Percentiles rank a stretch among this genome's conserved stretches.
Evolutionary conservation across 2,113 vertebrate genomes (phyloP).

Genomic region (Cyphomyrus plagiostoma): DNA sequence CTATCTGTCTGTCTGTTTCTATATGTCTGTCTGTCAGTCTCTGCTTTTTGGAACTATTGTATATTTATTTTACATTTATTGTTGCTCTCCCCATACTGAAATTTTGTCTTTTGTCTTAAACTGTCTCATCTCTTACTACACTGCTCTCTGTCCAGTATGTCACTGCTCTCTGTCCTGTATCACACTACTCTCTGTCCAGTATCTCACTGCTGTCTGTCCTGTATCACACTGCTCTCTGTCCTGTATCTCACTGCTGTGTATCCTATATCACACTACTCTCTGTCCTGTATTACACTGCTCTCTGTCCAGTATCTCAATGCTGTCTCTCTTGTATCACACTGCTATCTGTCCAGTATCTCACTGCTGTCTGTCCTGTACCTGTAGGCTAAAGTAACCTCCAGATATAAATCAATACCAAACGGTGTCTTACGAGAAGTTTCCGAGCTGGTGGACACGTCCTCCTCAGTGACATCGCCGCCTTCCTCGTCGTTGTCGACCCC

Average conservation of each 20-base stretch:
- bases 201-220: not conserved
- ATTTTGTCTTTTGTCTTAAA: too few relatives aligned
- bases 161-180: not conserved
- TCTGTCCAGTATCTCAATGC: not conserved
- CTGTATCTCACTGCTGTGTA: not conserved
- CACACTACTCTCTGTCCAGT: not conserved
- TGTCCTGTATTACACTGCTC: not conserved
- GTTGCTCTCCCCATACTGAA: too few relatives aligned
- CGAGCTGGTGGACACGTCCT: conserved; percentile 66
- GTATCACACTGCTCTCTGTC: not conserved
- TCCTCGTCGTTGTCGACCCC: conserved; percentile 46
- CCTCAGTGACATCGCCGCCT: conserved; percentile 50
- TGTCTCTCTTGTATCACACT: not conserved
- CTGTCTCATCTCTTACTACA: not conserved
- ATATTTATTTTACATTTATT: too few relatives aligned
- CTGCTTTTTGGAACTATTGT: too few relatives aligned
- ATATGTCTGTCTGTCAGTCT: too few relatives aligned
- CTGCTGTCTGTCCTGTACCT: not conserved
- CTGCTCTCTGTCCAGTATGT: not conserved
- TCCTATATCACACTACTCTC: not conserved
- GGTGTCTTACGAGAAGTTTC: conserved; percentile 55
- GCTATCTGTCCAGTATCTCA: not conserved
- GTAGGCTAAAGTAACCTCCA: not conserved
- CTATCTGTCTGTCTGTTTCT: too few relatives aligned
- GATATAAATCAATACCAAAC: not conserved